Base-by-base conservation (phyloP, 1,140 invertebrate species). In the Reticulitermes speratus region DNA sequence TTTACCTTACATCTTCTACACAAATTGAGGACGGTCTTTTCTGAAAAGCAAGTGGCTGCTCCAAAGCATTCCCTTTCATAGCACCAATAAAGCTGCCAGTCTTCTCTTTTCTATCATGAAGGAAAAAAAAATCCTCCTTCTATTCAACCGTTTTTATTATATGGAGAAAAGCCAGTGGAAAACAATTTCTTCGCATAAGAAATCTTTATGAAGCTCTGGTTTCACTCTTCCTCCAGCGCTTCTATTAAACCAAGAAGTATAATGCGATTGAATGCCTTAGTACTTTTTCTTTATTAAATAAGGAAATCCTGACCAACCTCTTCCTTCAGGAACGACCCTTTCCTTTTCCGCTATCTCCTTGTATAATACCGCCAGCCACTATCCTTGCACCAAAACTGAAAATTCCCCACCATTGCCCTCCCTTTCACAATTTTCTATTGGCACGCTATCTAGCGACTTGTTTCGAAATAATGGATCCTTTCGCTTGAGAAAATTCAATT, bases 401-500 rank as follows among this genome's bases (percentile, higher is more conserved):
- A 55, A 55, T 55, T 25, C 65, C 65, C n/a, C 8, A n/a, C 59
- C 59, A 25, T 5, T 25, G 9, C n/a, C 7, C 25, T 8, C 65
- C 25, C 16, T 30, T 30, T 75, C 65, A 9, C 65, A 16, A 65
- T 65, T 65, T 65, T 30, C 65, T 75, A 75, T 75, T 75, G 65
- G 65, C 65, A 75, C 65, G n/a, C 65, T 75, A 75, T 75, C 65
- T 75, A 30, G 65, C 25, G 65, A 75, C 65, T 75, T 75, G 65
- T 75, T 75, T 75, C 65, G n/a, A 75, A 75, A 75, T 75, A 75
- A 75, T 75, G 65, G 65, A 75, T 75, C n/a, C 65, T 30, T 65
- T 65, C 59, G 84, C 84, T 65, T 84, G 16, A 84, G 59, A 65
- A 84, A 84, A 84, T 59, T 84, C 84, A 84, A 84, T 84, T 84